phyloP scores from a whole-genome alignment of 2,888 invertebrate genomes.

The Anoplius nigerrimus region DNA sequence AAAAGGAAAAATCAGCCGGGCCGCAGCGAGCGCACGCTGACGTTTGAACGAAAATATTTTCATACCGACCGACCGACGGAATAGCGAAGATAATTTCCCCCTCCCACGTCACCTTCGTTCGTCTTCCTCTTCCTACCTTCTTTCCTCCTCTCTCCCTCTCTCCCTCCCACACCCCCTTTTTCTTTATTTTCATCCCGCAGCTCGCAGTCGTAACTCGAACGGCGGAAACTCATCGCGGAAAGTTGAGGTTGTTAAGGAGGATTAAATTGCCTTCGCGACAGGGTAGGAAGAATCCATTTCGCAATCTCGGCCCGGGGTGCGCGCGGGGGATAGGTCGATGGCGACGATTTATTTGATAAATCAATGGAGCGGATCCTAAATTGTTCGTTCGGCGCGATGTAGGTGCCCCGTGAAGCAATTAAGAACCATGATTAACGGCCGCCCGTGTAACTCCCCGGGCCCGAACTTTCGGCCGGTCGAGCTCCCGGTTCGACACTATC shows the following conservation, averaged over 20 bases:
- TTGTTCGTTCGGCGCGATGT: conserved; percentile 53
- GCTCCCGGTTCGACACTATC: conserved; percentile 15
- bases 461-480: conserved; percentile 28
- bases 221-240: conserved; percentile 26
- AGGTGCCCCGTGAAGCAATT: conserved; percentile 55
- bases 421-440: conserved; percentile 61
- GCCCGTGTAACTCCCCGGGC: conserved; percentile 45
- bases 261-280: conserved; percentile 47
- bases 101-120: background rate
- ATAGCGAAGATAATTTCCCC: background rate
- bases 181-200: no score
- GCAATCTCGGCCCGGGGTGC: conserved; percentile 5
- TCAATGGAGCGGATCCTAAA: conserved; percentile 55
- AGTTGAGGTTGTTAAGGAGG: conserved; percentile 41
- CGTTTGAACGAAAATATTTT: no score
- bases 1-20: no score
- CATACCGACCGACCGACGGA: background rate
- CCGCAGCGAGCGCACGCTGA: no score
- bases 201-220: background rate
- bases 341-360: conserved; percentile 61
- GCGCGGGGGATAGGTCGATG: conserved; percentile 34
- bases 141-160: background rate
- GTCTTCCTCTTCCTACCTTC: background rate
- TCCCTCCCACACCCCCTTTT: background rate
- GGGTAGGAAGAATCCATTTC: conserved; percentile 34